A percentile compares a stretch with the other conserved stretches of the same genome.
phyloP scores from a whole-genome alignment of 2,888 invertebrate species.

The Tetanocera ferruginea region DNA sequence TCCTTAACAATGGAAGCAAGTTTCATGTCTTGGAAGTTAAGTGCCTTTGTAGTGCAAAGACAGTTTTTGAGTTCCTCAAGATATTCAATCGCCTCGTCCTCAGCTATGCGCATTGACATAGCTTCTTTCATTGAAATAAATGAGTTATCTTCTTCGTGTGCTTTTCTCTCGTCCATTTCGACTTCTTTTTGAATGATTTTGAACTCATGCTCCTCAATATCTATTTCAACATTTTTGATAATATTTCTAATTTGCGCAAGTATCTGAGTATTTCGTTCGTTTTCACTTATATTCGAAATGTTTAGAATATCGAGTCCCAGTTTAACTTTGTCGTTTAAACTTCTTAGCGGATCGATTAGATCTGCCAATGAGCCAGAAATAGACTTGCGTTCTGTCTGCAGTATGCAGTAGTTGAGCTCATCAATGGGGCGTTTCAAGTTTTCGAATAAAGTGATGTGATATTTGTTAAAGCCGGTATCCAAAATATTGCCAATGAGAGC shows the following conservation, averaged over 20 bases:
- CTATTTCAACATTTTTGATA: slow-evolving; percentile 61
- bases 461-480: slow-evolving; percentile 67
- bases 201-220: slow-evolving; percentile 66
- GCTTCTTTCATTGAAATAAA: slow-evolving; percentile 61
- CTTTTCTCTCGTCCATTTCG: slow-evolving; percentile 60
- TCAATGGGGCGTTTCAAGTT: slow-evolving; percentile 72
- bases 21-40: not conserved
- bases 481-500: slow-evolving; percentile 74
- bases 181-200: slow-evolving; percentile 64
- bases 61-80: slow-evolving; percentile 58
- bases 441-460: slow-evolving; percentile 70
- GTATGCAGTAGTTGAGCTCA: slow-evolving; percentile 70
- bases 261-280: slow-evolving; percentile 58
- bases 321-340: slow-evolving; percentile 64
- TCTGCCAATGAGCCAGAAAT: slow-evolving; percentile 66
- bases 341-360: slow-evolving; percentile 65
- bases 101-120: slow-evolving; percentile 61
- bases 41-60: not conserved
- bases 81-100: slow-evolving; percentile 63
- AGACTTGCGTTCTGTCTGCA: slow-evolving; percentile 68
- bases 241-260: slow-evolving; percentile 61
- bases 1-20: not conserved
- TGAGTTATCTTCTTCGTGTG: slow-evolving; percentile 58
- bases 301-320: slow-evolving; percentile 62
- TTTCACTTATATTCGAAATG: slow-evolving; percentile 55